Evolutionary conservation across 2,888 invertebrate genomes (phyloP).

Genomic region (Therioaphis trifolii): DNA sequence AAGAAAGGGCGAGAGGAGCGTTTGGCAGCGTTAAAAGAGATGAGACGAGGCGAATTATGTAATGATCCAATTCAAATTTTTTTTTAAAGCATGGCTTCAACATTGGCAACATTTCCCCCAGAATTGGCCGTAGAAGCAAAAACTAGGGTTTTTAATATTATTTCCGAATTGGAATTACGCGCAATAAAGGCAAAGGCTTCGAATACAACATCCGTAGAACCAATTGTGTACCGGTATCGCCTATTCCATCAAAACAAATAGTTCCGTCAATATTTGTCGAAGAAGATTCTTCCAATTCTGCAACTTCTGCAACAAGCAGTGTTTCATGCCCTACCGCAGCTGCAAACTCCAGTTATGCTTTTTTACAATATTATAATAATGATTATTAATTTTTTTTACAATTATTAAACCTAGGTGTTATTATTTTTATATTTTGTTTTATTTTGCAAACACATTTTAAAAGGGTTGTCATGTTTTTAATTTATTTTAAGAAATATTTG

Average conservation of each 20-base stretch:
- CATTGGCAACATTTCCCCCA: no score
- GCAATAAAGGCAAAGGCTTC: not conserved
- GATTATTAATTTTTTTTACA: not conserved
- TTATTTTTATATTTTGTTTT: not conserved
- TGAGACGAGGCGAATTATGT: no score
- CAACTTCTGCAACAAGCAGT: not conserved
- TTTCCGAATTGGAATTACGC: slow-evolving; percentile 23
- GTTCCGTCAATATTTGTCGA: not conserved
- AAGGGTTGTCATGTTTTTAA: no score
- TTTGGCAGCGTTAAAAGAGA: no score
- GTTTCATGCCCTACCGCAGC: not conserved
- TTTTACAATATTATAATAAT: not conserved
- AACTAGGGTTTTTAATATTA: slow-evolving; percentile 3
- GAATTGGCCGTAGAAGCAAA: not conserved
- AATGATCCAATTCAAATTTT: no score
- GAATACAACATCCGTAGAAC: not conserved
- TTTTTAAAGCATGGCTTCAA: slow-evolving; percentile 20
- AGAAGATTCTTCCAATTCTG: not conserved
- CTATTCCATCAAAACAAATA: not conserved
- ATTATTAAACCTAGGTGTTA: not conserved
- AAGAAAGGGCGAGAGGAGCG: no score
- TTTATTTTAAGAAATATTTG: not conserved
- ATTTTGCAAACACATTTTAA: slow-evolving; percentile 7
- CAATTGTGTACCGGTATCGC: not conserved
- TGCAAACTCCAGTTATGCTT: not conserved